Percentiles rank a stretch among this genome's conserved stretches.
phyloP scores from a whole-genome alignment of 2,888 invertebrate species.

The Cryptophagus acutangulus region DNA sequence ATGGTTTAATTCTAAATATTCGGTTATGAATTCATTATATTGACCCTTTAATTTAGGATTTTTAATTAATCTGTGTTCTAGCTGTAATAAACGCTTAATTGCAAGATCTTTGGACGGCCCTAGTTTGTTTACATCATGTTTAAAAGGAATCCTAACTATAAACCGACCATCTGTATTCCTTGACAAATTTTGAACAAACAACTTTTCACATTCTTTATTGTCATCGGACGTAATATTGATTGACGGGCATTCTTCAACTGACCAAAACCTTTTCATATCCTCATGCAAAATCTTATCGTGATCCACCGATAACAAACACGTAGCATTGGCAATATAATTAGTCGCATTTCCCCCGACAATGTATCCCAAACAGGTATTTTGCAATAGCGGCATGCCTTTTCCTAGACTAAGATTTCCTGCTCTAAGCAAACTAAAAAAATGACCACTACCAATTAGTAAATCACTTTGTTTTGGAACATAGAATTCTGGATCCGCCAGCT shows the following conservation, averaged over 20 bases:
- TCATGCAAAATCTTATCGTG: no score
- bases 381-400: no score
- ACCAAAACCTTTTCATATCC: not conserved
- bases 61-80: not conserved
- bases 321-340: no score
- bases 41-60: not conserved
- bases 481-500: not conserved
- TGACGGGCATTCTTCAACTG: not conserved
- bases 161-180: not conserved
- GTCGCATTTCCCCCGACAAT: not conserved
- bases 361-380: no score
- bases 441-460: not conserved
- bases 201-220: not conserved
- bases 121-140: not conserved
- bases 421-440: not conserved
- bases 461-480: not conserved
- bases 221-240: not conserved
- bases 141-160: not conserved
- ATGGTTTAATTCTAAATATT: not conserved
- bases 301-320: no score
- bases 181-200: not conserved
- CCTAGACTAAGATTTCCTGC: not conserved
- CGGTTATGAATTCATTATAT: not conserved
- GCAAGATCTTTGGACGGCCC: not conserved
- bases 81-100: not conserved